A percentile compares a stretch with the other conserved stretches of the same genome.
Evolutionary conservation across 2,888 invertebrate genomes (phyloP).

Genomic region (Dynastes tityus): DNA sequence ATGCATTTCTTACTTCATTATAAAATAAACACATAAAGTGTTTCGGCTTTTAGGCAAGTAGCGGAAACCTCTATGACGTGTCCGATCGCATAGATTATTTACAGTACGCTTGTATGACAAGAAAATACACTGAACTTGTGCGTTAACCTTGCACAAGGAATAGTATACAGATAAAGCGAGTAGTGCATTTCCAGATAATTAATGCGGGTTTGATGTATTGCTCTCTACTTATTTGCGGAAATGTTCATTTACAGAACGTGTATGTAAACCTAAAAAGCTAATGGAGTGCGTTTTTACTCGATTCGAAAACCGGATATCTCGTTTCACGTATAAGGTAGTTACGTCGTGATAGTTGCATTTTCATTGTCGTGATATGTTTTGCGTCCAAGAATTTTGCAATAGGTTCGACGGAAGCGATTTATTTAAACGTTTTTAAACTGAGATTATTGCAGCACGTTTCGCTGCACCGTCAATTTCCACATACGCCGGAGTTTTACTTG

Average conservation of each 20-base stretch:
- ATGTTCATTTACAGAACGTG: conserved; percentile 15
- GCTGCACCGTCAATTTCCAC: conserved; percentile 27
- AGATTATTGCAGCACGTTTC: conserved; percentile 37
- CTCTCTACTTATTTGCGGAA: conserved; percentile 42
- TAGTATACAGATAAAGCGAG: conserved; percentile 14
- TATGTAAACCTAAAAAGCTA: conserved; percentile 24
- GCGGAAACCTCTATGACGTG: not conserved
- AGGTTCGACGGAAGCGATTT: conserved; percentile 44
- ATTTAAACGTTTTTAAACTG: conserved; percentile 39
- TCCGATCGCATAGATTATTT: conserved; percentile 1
- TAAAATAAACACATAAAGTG: too few species aligned
- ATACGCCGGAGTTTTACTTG: conserved; percentile 38
- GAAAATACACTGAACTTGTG: conserved; percentile 21
- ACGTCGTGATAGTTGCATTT: conserved; percentile 41
- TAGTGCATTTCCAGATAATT: conserved; percentile 40
- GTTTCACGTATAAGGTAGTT: conserved; percentile 39
- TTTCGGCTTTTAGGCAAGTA: not conserved
- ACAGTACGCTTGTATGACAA: not conserved
- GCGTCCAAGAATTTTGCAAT: conserved; percentile 37
- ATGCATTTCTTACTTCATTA: too few species aligned
- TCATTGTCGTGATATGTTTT: conserved; percentile 44
- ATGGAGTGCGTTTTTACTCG: conserved; percentile 36
- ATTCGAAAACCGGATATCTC: conserved; percentile 41
- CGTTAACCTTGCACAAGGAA: conserved; percentile 18
- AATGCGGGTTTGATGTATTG: conserved; percentile 42